These are phyloP conservation scores for Dryobates pubescens DNA, from an alignment of 2,797 vertebrate species.

Conservation along the genomic window DNA sequence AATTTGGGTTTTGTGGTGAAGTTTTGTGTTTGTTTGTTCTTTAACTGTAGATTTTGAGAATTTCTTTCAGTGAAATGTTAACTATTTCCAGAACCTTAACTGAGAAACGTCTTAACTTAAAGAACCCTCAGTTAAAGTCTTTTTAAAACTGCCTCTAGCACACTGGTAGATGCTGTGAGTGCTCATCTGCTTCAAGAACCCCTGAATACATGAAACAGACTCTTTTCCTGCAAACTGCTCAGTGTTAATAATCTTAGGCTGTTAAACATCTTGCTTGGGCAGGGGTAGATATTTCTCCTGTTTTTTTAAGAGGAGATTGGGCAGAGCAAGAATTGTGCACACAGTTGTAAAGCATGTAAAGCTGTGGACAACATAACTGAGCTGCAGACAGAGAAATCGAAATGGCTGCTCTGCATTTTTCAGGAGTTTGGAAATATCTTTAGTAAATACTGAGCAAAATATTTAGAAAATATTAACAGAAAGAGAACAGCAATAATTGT, in stretches of 20 bases:
- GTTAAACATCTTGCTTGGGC: background rate
- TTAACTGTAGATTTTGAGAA: background rate
- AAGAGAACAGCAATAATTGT: background rate
- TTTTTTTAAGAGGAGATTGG: background rate
- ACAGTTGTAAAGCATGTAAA: rapidly evolving
- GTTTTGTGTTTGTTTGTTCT: too few relatives aligned
- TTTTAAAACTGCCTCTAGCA: background rate
- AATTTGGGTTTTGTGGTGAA: too few relatives aligned
- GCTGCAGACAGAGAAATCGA: background rate
- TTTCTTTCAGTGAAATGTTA: background rate
- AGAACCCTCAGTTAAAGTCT: background rate
- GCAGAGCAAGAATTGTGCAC: background rate
- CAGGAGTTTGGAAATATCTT: background rate
- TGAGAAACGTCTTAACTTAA: background rate
- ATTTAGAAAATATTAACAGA: background rate
- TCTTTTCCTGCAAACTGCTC: background rate
- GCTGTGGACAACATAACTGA: background rate
- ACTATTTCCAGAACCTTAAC: background rate
- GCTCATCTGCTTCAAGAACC: background rate
- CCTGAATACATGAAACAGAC: background rate
- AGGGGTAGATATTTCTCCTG: background rate
- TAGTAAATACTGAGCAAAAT: background rate
- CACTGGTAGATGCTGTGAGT: background rate
- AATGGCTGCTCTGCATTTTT: background rate
- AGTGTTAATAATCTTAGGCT: background rate